Evolutionary conservation across 2,797 vertebrate species (phyloP).

Genomic region (Muscicapa comitata): DNA sequence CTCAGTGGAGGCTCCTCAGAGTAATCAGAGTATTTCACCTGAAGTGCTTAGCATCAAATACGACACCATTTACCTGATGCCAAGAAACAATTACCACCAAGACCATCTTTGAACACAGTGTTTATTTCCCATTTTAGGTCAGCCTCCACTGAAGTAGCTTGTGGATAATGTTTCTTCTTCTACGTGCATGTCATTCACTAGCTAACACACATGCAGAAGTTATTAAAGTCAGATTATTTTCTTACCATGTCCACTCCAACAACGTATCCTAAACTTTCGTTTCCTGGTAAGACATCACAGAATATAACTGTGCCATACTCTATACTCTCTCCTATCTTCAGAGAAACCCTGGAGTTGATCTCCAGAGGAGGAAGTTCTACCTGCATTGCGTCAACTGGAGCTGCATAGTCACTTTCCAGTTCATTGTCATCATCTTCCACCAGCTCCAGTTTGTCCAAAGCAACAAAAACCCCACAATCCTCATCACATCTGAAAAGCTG

Average conservation of each 20-base stretch:
- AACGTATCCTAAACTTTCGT: slow-evolving; percentile 94
- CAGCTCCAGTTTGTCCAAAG: slow-evolving; percentile 94
- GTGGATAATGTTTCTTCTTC: slow-evolving; percentile 6
- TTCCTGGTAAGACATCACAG: slow-evolving; percentile 94
- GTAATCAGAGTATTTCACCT: not conserved
- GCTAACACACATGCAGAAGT: slow-evolving; percentile 61
- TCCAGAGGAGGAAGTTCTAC: slow-evolving; percentile 89
- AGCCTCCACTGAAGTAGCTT: slow-evolving; percentile 61
- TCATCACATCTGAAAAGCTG: slow-evolving; percentile 97
- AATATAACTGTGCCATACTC: slow-evolving; percentile 97
- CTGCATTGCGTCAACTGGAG: slow-evolving; percentile 83
- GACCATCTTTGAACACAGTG: not conserved
- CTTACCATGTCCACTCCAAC: slow-evolving; percentile 99
- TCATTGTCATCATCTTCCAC: slow-evolving; percentile 89
- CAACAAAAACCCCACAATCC: slow-evolving; percentile 97
- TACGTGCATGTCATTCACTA: slow-evolving; percentile 64
- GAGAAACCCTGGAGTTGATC: slow-evolving; percentile 94
- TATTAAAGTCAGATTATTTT: slow-evolving; percentile 52
- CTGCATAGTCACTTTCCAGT: slow-evolving; percentile 86
- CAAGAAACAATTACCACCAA: not conserved
- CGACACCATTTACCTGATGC: not conserved
- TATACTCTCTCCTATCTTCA: slow-evolving; percentile 90
- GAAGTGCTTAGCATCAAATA: not conserved
- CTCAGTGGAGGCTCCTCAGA: slow-evolving; percentile 55
- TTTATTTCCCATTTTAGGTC: not conserved